Evolutionary conservation across 2,888 invertebrate species (phyloP).

Genomic region (Anticlea derivata): DNA sequence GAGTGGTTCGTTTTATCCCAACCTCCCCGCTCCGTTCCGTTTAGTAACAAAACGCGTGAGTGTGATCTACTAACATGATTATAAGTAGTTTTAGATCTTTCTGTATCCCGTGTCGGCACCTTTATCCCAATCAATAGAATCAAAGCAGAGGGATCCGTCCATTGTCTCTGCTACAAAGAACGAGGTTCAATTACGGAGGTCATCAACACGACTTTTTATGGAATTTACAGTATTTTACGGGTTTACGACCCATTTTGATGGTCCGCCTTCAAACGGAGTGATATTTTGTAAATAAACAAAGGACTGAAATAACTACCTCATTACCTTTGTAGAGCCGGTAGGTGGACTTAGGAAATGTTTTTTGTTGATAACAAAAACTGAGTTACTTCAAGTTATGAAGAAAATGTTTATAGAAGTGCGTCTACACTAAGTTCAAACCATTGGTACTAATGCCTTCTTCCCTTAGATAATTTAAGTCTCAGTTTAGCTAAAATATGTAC

Average conservation of each 20-base stretch:
- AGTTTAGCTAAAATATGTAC: neutral
- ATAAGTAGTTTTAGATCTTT: conserved; percentile 16
- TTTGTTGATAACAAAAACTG: conserved; percentile 57
- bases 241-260: conserved; percentile 82
- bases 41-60: neutral
- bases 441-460: neutral
- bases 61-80: conserved; percentile 25
- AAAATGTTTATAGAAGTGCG: conserved; percentile 24
- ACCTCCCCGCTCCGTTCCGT: conserved; percentile 6
- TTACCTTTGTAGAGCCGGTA: conserved; percentile 81
- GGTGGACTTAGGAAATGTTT: conserved; percentile 63
- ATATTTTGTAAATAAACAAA: conserved; percentile 84
- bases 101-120: conserved; percentile 29
- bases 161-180: conserved; percentile 81
- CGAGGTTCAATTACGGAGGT: conserved; percentile 78
- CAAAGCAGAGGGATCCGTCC: conserved; percentile 64
- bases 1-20: neutral
- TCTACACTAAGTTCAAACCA: neutral
- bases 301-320: conserved; percentile 80
- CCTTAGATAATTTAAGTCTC: neutral
- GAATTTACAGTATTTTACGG: conserved; percentile 80
- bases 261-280: conserved; percentile 84
- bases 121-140: conserved; percentile 63
- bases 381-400: conserved; percentile 42
- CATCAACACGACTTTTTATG: conserved; percentile 84